These are phyloP conservation scores for Gallinago nigripennis DNA, from an alignment of 2,797 vertebrate genomes.

Conservation along the genomic window DNA sequence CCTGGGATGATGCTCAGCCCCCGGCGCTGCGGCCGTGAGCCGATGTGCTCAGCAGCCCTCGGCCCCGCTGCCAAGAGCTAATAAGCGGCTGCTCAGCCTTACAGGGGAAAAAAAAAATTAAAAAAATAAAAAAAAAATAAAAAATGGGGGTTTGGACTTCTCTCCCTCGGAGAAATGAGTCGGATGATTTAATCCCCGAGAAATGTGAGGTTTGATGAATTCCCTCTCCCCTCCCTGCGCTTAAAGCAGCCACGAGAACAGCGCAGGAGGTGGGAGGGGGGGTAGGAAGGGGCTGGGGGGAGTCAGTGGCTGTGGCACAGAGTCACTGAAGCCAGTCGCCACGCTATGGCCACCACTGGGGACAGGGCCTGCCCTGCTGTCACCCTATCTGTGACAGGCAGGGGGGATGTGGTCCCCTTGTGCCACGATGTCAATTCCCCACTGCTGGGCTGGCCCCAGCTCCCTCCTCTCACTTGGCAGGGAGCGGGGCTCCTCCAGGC, in stretches of 20 bases:
- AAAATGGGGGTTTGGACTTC: background rate
- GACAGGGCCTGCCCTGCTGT: background rate
- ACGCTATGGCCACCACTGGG: accelerated
- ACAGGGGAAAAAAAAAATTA: background rate
- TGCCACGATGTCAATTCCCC: accelerated
- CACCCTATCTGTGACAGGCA: background rate
- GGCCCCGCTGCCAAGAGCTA: background rate
- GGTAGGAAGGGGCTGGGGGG: background rate
- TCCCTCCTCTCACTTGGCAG: background rate
- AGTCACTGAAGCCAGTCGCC: background rate
- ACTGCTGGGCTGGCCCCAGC: background rate
- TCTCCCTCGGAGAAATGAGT: background rate
- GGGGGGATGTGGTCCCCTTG: background rate
- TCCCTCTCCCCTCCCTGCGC: conserved; percentile 17
- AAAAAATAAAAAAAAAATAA: background rate
- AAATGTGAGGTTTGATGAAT: conserved; percentile 37
- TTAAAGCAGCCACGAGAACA: background rate
- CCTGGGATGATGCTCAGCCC: background rate
- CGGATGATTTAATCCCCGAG: background rate
- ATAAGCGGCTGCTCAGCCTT: background rate
- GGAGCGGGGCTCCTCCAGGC: background rate
- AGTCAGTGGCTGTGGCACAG: background rate
- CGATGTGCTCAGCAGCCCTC: background rate
- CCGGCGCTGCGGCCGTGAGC: background rate
- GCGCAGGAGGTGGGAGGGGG: background rate